Evolutionary conservation across 2,113 vertebrate species (phyloP).

Genomic region (Clarias gariepinus): DNA sequence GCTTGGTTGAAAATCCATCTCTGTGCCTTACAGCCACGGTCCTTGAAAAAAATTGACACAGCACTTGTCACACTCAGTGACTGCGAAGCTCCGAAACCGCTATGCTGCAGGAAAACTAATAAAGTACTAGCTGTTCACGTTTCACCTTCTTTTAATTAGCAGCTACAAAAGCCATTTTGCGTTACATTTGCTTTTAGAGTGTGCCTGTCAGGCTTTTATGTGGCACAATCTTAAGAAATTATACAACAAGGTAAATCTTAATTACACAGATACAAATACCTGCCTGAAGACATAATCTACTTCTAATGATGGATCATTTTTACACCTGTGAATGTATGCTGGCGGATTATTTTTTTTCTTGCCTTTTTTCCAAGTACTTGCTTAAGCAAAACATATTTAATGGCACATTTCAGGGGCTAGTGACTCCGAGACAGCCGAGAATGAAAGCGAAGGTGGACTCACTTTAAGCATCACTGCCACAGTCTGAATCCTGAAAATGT

Average conservation of each 20-base stretch:
- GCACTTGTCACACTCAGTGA: not conserved
- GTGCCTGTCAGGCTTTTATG: slow-evolving; percentile 17
- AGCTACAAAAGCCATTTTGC: slow-evolving; percentile 14
- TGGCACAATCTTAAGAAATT: slow-evolving; percentile 1
- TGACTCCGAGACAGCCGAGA: slow-evolving; percentile 9
- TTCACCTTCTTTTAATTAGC: slow-evolving; percentile 3
- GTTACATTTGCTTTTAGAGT: slow-evolving; percentile 11
- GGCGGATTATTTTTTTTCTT: not conserved
- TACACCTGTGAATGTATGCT: slow-evolving; percentile 7
- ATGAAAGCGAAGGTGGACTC: slow-evolving; percentile 56
- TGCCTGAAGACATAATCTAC: slow-evolving; percentile 31
- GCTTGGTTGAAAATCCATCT: not conserved
- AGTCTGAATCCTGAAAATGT: slow-evolving; percentile 62
- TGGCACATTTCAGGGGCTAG: slow-evolving; percentile 47
- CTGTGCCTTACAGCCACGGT: not conserved
- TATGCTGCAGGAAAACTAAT: not conserved
- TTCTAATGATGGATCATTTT: slow-evolving; percentile 28
- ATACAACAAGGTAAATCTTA: slow-evolving; percentile 16
- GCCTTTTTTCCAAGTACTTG: not conserved
- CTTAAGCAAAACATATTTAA: not conserved
- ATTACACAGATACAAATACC: slow-evolving; percentile 22
- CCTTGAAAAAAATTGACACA: not conserved
- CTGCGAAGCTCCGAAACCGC: not conserved
- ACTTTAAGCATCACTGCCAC: slow-evolving; percentile 47
- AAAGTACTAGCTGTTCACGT: not conserved